phyloP scores from a whole-genome alignment of 2,888 invertebrate genomes.

The Drosophila testacea region DNA sequence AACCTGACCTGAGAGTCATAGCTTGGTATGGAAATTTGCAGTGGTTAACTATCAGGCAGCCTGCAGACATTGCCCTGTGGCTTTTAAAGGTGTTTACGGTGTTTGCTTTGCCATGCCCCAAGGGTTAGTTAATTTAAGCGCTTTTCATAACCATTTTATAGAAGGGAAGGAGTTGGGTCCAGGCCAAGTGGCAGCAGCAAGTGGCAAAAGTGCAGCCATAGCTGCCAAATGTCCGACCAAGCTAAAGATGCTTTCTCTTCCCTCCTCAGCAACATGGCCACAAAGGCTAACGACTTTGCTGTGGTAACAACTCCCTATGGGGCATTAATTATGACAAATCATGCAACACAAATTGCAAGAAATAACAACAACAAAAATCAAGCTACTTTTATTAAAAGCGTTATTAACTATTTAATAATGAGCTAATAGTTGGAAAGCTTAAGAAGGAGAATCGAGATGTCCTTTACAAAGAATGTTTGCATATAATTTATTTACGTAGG shows the following conservation, averaged over 20 bases:
- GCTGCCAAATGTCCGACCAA: slow-evolving; percentile 51
- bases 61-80: slow-evolving; percentile 69
- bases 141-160: slow-evolving; percentile 77
- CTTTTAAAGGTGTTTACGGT: slow-evolving; percentile 76
- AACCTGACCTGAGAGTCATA: slow-evolving; percentile 48
- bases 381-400: slow-evolving; percentile 66
- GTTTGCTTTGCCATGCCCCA: slow-evolving; percentile 59
- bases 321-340: slow-evolving; percentile 59
- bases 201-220: slow-evolving; percentile 55
- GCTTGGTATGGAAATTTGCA: slow-evolving; percentile 70
- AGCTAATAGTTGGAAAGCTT: slow-evolving; percentile 17
- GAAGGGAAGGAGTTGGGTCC: slow-evolving; percentile 5
- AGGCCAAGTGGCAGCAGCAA: slow-evolving; percentile 46
- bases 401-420: slow-evolving; percentile 76
- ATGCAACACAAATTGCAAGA: slow-evolving; percentile 44
- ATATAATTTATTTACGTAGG: not conserved
- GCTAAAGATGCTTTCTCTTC: slow-evolving; percentile 5
- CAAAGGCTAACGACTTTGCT: slow-evolving; percentile 17
- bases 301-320: slow-evolving; percentile 22
- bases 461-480: not conserved
- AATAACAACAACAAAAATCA: slow-evolving; percentile 18
- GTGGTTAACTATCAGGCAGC: slow-evolving; percentile 70
- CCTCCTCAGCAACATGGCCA: not conserved
- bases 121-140: slow-evolving; percentile 77
- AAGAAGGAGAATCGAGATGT: not conserved